Evolutionary conservation across 1,140 invertebrate genomes (phyloP), one percentile per base, ranked within the genome.

Genomic region (Thalassaphorura encarpata): DNA sequence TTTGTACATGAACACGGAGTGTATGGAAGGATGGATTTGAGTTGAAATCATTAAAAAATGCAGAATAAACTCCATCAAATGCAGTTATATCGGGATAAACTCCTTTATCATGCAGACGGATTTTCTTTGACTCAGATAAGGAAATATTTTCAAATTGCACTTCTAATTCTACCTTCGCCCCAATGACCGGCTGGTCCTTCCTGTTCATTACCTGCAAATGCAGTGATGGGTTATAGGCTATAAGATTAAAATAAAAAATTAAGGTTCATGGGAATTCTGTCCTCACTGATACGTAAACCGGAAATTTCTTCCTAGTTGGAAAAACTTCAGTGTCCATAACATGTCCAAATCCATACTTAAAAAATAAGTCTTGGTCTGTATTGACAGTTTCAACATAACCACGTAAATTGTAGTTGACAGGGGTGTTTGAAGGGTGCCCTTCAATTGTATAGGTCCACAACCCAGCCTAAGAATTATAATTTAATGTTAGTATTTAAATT

Each of bases 1-100:
- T 58, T 11, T 28, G 43, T n/a, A 57, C 52, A 8, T 29, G n/a
- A 4, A 58, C 24, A 16, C 27, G 26, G 3, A 52, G 55, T 4
- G 43, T 43, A 33, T 62, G 60, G 15, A 52, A 45, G 0, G 41
- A 24, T 24, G 51, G 39, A 26, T 1, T 39, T 1, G 36, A 4
- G 5, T 48, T 59, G 33, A 41, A 62, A n/a, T 31, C 39, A 18
- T 11, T 18, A n/a, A 62, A 6, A 42, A 55, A 43, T 8, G 15
- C 43, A 6, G 55, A 55, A 24, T 62, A 62, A 0, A 62, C 52
- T 0, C 60, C 60, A 29, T 62, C 60, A 27, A 54, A 28, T 36
- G 49, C 29, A 1, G 52, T 55, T 4, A 50, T 18, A 27, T 62
- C 60, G 1, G 60, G 55, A 26, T 52, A 43, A 0, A 40, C n/a